Percentiles rank a stretch among this genome's conserved stretches.
These are phyloP conservation scores for Etheostoma perlongum DNA, from an alignment of 2,797 vertebrate genomes.

Conservation along the genomic window DNA sequence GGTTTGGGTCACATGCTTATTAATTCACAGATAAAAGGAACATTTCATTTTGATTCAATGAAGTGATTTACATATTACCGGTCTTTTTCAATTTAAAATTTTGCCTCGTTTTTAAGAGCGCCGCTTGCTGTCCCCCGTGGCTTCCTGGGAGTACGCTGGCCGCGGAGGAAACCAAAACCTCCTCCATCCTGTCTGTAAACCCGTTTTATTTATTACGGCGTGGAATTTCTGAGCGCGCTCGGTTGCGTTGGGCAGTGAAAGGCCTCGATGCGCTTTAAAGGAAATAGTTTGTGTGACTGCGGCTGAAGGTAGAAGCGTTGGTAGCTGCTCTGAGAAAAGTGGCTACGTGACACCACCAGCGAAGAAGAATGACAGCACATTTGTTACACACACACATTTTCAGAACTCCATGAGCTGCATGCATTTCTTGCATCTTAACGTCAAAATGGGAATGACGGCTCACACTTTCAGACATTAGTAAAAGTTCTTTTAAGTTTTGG, in stretches of 20 bases:
- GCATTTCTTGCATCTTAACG: background rate
- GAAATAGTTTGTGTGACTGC: background rate
- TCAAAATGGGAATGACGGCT: background rate
- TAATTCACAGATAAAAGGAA: no score
- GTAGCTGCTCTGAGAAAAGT: background rate
- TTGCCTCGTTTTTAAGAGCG: no score
- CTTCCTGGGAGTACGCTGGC: no score
- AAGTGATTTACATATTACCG: no score
- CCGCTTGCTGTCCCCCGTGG: no score
- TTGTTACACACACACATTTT: background rate
- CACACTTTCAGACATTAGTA: background rate
- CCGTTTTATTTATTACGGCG: conserved; percentile 24
- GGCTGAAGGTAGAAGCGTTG: background rate
- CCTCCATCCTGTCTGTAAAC: no score
- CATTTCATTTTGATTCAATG: no score
- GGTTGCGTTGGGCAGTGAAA: background rate
- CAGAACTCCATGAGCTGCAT: no score
- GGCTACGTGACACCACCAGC: background rate
- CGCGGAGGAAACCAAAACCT: no score
- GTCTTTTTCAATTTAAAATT: no score
- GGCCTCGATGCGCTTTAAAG: background rate
- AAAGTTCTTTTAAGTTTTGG: no score
- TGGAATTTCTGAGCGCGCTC: conserved; percentile 2
- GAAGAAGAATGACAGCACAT: background rate
- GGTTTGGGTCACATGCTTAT: no score